These are phyloP conservation scores for Tachysurus fulvidraco DNA, from an alignment of 2,113 vertebrate genomes.

Conservation along the genomic window DNA sequence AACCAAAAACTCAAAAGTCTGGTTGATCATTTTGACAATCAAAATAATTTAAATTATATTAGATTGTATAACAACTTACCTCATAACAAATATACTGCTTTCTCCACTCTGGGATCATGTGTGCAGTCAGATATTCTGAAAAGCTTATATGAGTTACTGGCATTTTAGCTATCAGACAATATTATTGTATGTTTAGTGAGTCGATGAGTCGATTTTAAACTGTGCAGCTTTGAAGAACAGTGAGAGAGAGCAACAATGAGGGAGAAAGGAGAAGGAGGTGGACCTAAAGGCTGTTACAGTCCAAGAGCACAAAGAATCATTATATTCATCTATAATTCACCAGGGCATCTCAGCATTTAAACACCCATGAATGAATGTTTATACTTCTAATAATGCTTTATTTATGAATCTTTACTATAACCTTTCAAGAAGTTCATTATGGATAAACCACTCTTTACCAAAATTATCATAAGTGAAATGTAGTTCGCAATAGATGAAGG, in stretches of 20 bases:
- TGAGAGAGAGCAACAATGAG: background rate
- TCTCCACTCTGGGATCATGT: conserved; percentile 47
- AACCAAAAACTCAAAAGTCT: background rate
- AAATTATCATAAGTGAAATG: too few relatives aligned
- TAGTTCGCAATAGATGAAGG: background rate
- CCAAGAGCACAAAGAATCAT: conserved; percentile 54
- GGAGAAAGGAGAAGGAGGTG: conserved; percentile 21
- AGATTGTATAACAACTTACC: conserved; percentile 13
- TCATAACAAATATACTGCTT: conserved; percentile 40
- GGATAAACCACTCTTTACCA: background rate
- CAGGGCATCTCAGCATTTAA: conserved; percentile 36
- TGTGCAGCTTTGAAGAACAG: background rate
- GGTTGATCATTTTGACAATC: background rate
- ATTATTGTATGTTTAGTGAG: background rate
- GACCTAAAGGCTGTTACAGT: conserved; percentile 50
- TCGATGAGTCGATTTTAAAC: conserved; percentile 4
- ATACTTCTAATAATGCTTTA: background rate
- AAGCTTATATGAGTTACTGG: background rate
- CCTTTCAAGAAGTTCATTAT: background rate
- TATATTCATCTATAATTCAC: conserved; percentile 58
- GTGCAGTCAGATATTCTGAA: background rate
- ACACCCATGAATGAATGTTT: conserved; percentile 12
- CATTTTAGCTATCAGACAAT: background rate
- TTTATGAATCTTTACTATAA: background rate
- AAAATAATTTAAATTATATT: background rate